These are phyloP conservation scores for Achlya flavicornis DNA, from an alignment of 2,888 invertebrate genomes.

Conservation along the genomic window DNA sequence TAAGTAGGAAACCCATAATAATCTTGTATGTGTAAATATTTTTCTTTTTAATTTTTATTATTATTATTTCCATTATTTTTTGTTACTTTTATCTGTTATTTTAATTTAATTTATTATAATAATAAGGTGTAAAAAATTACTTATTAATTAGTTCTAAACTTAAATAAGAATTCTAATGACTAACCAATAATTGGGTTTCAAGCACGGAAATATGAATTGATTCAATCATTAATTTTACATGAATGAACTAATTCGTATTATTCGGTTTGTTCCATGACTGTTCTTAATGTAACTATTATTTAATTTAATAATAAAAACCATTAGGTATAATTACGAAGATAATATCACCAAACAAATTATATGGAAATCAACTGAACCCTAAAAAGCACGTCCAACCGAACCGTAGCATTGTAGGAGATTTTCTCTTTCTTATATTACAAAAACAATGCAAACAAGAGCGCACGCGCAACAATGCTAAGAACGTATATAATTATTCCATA, in stretches of 20 bases:
- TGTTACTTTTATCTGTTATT: no score
- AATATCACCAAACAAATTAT: background rate
- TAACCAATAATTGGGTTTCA: background rate
- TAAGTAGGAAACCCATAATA: no score
- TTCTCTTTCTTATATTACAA: constrained; percentile 50
- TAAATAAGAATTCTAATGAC: background rate
- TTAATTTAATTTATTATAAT: no score
- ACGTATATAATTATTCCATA: constrained; percentile 45
- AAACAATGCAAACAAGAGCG: constrained; percentile 34
- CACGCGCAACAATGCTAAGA: constrained; percentile 43
- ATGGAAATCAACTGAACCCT: background rate
- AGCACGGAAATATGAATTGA: no score
- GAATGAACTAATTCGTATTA: background rate
- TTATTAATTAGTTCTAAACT: no score
- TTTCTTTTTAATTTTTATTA: no score
- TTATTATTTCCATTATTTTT: no score
- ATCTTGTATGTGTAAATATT: no score
- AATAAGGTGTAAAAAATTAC: no score
- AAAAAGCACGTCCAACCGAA: constrained; percentile 6
- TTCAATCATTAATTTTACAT: background rate
- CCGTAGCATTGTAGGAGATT: constrained; percentile 47
- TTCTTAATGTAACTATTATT: no score
- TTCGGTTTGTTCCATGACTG: background rate
- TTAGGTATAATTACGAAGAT: no score
- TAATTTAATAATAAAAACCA: no score